Conservation (phyloP, 1,140 invertebrate species). For the Aphelenchoides besseyi region DNA sequence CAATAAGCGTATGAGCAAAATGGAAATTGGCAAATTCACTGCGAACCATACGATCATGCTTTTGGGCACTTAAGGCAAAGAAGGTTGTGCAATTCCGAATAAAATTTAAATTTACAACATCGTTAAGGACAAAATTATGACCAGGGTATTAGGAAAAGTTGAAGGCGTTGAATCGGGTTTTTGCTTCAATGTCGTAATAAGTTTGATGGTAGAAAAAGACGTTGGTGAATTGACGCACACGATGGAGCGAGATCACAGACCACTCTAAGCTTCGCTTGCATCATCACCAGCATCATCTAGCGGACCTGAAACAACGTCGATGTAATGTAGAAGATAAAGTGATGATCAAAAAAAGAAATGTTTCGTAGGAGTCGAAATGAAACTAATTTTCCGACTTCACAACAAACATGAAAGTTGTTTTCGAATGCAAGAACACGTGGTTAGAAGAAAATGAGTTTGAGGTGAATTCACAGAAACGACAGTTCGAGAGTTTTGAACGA, state of each 20-base stretch:
- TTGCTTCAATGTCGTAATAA: too few relatives aligned
- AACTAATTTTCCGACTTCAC: not conserved
- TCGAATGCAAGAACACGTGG: not conserved
- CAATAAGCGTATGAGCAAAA: too few relatives aligned
- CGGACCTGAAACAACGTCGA: constrained; percentile 50
- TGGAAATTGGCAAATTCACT: too few relatives aligned
- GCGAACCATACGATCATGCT: too few relatives aligned
- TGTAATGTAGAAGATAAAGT: constrained; percentile 5
- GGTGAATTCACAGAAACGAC: too few relatives aligned
- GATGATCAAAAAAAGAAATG: not conserved
- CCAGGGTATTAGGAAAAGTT: too few relatives aligned
- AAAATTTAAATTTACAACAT: too few relatives aligned
- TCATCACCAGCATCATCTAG: constrained; percentile 59
- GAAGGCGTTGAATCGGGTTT: too few relatives aligned
- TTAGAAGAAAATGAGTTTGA: too few relatives aligned
- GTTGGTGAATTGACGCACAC: not conserved
- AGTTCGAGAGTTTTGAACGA: not conserved
- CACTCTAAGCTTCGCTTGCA: constrained; percentile 56
- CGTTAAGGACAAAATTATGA: too few relatives aligned
- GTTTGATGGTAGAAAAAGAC: not conserved
- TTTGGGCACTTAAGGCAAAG: too few relatives aligned
- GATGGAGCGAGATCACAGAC: not conserved
- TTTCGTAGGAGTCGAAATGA: not conserved
- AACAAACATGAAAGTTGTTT: not conserved
- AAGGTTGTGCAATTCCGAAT: too few relatives aligned